Percentiles rank a stretch among this genome's conserved stretches.
Conservation (phyloP, 2,888 invertebrate genomes). For the Marasmarcha lunaedactyla region DNA sequence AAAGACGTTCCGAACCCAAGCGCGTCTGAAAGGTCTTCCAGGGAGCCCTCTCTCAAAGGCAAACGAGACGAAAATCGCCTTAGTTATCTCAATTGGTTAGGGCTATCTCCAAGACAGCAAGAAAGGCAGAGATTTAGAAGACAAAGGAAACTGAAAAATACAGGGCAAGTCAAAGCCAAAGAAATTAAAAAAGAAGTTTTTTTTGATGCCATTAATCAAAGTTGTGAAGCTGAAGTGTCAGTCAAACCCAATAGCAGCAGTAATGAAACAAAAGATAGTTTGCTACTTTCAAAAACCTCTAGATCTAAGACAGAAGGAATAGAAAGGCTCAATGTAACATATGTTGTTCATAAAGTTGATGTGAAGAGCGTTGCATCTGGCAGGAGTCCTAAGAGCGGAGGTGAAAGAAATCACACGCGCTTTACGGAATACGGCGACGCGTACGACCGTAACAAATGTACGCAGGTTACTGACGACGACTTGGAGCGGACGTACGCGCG, state of each 20-base stretch:
- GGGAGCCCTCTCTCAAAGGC: not conserved
- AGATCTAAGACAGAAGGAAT: not conserved
- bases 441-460: not conserved
- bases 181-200: too few species aligned
- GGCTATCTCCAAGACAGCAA: conserved; percentile 37
- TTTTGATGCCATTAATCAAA: too few species aligned
- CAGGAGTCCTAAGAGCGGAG: not conserved
- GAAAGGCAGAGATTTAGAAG: conserved; percentile 20
- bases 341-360: not conserved
- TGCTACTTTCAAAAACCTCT: not conserved
- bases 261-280: not conserved
- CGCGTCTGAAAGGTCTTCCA: conserved; percentile 14
- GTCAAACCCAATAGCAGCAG: too few species aligned
- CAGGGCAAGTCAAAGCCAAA: not conserved
- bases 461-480: conserved; percentile 13
- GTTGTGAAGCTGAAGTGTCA: too few species aligned
- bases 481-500: conserved; percentile 12
- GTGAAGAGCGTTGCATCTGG: not conserved
- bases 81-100: conserved; percentile 33
- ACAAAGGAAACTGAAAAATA: not conserved
- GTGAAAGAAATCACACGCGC: not conserved
- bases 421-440: not conserved
- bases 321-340: not conserved
- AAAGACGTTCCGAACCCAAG: conserved; percentile 18
- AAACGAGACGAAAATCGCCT: conserved; percentile 18